Conservation (phyloP, 1,140 invertebrate species). For the Trigoniulus corallinus region DNA sequence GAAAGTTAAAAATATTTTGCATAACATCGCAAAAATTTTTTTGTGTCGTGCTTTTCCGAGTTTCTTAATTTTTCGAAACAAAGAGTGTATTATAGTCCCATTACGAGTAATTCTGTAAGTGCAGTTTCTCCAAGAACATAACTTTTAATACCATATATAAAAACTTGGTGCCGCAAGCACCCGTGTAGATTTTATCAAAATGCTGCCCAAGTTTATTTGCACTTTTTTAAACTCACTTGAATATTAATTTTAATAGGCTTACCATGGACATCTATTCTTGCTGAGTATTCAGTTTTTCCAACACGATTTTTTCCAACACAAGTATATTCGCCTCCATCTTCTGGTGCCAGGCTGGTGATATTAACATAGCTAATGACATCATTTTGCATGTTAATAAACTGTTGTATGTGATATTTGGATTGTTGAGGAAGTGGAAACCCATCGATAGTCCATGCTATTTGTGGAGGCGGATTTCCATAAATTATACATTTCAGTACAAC, state of each 20-base stretch:
- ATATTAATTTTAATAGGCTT: neutral
- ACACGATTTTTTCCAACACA: slow-evolving; percentile 73
- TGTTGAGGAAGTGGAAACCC: slow-evolving; percentile 48
- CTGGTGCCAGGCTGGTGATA: slow-evolving; percentile 65
- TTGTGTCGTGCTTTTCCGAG: too few relatives aligned
- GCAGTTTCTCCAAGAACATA: too few relatives aligned
- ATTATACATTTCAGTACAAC: slow-evolving; percentile 71
- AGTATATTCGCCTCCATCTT: slow-evolving; percentile 81
- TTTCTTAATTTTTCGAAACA: too few relatives aligned
- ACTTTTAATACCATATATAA: too few relatives aligned
- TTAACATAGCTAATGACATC: slow-evolving; percentile 90
- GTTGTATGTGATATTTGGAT: slow-evolving; percentile 48
- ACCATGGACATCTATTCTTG: neutral
- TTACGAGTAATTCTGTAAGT: too few relatives aligned
- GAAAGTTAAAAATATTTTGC: too few relatives aligned
- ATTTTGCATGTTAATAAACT: slow-evolving; percentile 75
- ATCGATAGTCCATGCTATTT: slow-evolving; percentile 66
- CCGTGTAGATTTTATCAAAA: neutral
- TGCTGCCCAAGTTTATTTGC: neutral
- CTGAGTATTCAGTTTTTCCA: slow-evolving; percentile 17
- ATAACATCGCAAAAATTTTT: too few relatives aligned
- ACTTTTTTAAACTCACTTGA: neutral
- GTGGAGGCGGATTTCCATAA: slow-evolving; percentile 64
- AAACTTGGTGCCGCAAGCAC: too few relatives aligned
- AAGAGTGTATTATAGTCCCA: too few relatives aligned